Base-by-base conservation (phyloP, 2,113 vertebrate genomes). In the Sigmodon hispidus region DNA sequence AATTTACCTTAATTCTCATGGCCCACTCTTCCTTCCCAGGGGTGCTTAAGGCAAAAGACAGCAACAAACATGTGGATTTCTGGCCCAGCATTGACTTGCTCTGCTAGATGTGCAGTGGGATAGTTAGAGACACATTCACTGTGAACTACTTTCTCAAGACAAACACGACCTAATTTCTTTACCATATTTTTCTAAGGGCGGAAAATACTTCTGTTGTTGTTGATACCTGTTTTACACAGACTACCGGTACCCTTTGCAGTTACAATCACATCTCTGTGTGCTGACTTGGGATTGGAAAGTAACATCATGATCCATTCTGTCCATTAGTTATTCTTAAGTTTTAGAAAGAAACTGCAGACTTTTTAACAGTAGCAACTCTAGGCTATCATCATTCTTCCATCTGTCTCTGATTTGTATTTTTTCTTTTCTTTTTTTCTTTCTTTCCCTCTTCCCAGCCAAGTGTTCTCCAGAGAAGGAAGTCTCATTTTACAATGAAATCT, bases 401-500 rank as follows among this genome's bases (percentile, higher is more conserved):
- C 22, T 7, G 16, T 69, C n/a, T 89, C 85, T 61, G 21, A 26
- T 92, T 5, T 31, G 52, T 94, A 10, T 3, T 45, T 34, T 17
- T 50, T n/a, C 5, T 36, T 40, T 21, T 9, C 19, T 13, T 24
- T 67, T 67, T 36, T 48, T 45, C 16, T 79, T 11, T 80, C 50
- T 57, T 76, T 69, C 36, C 26, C 4, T 79, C 43, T 86, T 29
- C 11, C n/a, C 87, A 67, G 79, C 5, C 73, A 87, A 59, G 88
- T 61, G 0, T 19, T 40, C 88, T 69, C 15, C 63, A 29, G 45
- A 59, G 45, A 90, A 93, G n/a, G 13, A 94, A 70, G 31, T 9
- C 43, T n/a, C 40, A 24, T 95, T 94, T 84, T 69, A 45, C 24
- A 73, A 96, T 93, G 77, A 59, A 3, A n/a, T 4, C 17, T 83